These are phyloP conservation scores for Machimus atricapillus DNA, from an alignment of 2,888 invertebrate genomes.

Conservation along the genomic window DNA sequence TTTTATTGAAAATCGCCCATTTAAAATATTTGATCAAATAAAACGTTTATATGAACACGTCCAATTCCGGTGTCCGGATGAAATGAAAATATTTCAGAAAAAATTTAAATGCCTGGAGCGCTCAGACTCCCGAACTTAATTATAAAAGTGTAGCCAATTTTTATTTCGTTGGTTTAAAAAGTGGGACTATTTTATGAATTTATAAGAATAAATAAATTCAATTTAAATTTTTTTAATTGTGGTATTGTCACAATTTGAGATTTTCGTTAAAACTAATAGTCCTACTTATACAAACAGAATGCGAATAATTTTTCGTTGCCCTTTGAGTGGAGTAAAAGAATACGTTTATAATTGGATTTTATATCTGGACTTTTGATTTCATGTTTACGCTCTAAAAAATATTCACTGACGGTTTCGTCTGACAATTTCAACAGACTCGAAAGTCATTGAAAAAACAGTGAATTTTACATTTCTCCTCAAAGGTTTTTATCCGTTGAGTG, in stretches of 20 bases:
- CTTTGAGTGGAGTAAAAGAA: background rate
- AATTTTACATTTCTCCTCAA: background rate
- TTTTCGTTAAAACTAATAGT: background rate
- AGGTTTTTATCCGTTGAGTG: background rate
- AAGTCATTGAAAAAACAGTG: background rate
- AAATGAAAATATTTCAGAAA: background rate
- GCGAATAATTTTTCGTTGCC: too few species aligned
- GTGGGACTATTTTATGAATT: background rate
- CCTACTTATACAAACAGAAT: background rate
- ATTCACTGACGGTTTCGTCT: background rate
- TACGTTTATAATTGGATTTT: background rate
- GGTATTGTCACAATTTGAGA: background rate
- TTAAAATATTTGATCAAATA: background rate
- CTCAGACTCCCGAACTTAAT: background rate
- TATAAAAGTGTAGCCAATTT: background rate
- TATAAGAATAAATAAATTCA: background rate
- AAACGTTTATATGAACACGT: background rate
- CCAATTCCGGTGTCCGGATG: background rate
- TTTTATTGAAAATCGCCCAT: background rate
- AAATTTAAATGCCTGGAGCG: background rate
- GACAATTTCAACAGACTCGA: background rate
- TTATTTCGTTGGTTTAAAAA: background rate
- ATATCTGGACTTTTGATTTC: background rate
- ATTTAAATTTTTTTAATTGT: background rate
- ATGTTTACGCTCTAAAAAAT: background rate